Percentiles rank a stretch among this genome's conserved stretches.
Evolutionary conservation across 2,113 vertebrate genomes (phyloP).

Genomic region (Prionailurus bengalensis): DNA sequence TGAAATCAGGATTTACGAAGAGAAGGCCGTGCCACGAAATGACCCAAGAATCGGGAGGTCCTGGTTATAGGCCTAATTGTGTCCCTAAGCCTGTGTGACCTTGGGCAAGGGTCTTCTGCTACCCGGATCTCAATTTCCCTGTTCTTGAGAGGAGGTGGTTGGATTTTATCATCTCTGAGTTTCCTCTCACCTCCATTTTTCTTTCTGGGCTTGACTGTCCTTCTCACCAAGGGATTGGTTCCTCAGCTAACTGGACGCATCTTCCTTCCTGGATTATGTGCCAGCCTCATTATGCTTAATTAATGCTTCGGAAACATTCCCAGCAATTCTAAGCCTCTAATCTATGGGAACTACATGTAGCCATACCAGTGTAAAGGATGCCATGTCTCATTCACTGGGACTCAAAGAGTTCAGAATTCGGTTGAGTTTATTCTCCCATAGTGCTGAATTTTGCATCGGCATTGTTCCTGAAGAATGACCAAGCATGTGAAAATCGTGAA

Average conservation of each 20-base stretch:
- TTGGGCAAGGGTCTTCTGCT: neutral
- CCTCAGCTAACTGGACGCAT: neutral
- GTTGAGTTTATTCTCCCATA: neutral
- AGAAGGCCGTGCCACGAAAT: neutral
- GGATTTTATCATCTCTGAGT: neutral
- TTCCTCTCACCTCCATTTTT: neutral
- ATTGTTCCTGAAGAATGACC: neutral
- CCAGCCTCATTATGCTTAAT: neutral
- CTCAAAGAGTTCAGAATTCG: neutral
- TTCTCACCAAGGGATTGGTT: neutral
- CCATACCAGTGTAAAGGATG: neutral
- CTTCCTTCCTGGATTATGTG: neutral
- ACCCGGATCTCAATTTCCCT: neutral
- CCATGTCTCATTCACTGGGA: neutral
- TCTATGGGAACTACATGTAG: neutral
- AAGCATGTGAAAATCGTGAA: neutral
- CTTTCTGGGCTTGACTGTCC: neutral
- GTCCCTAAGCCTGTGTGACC: neutral
- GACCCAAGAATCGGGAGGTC: neutral
- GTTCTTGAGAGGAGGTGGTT: neutral
- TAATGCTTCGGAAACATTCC: constrained; percentile 7
- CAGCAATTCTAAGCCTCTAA: neutral
- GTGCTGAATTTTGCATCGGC: neutral
- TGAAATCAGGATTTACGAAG: constrained; percentile 23
- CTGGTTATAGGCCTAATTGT: neutral